Base-by-base conservation (phyloP, 2,888 invertebrate genomes). In the Oscheius onirici region DNA sequence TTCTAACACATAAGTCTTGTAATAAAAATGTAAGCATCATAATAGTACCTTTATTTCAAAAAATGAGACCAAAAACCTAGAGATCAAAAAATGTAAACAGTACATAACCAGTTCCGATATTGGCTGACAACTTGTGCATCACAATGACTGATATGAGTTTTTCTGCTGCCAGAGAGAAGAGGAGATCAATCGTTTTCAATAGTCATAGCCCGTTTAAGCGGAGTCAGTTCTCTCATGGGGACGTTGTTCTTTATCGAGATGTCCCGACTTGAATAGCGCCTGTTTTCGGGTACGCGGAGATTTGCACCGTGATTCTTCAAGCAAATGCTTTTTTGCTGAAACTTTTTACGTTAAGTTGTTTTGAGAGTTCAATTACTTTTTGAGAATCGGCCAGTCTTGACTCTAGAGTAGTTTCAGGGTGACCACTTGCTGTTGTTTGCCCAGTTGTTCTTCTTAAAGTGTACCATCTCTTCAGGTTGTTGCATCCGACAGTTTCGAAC, bases 231-330 rank as follows among this genome's bases (percentile, higher is more conserved):
- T 41, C 22, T 58, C 43, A 58, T 40, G 2, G 58, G 40, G 8
- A 58, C 41, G 24, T 58, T 13, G 17, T 58, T 58, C n/a, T 17
- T 15, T 3, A 34, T 15, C n/a, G 41, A n/a, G 13, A 49, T 46
- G 63, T 63, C 63, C 46, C 63, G 24, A 2, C 46, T 44, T 10
- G 63, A 63, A 49, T 46, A 63, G 24, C 63, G 63, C 3, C 63
- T 44, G 24, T 46, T 63, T 3, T 63, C 63, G 11, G 46, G 46
- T n/a, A 63, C 46, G n/a, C 63, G 46, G n/a, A 63, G 34, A 26
- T 44, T 17, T 15, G 58, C 40, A 8, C 57, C 57, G 13, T 26
- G 40, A n/a, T n/a, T 58, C 20, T 58, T 58, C 28, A 26, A 28
- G 20, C 58, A 58, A 17, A 58, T 58, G 22, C 58, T 58, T n/a